Conservation (phyloP, 2,113 vertebrate species). For the Clinocottus analis region DNA sequence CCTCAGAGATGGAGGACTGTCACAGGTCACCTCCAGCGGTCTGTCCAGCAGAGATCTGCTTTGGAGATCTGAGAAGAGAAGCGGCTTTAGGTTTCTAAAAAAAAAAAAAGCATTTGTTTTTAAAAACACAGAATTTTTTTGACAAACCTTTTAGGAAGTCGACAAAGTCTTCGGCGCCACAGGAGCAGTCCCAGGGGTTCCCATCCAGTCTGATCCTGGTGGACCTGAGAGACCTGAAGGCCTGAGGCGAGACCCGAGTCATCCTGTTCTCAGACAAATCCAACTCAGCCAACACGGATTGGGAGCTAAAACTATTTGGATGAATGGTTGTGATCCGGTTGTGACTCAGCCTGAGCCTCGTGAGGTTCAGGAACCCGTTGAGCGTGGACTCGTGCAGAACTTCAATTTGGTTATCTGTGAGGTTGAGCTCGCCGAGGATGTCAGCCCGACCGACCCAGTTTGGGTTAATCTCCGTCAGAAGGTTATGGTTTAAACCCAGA, state of each 20-base stretch:
- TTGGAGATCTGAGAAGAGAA: conserved; percentile 67
- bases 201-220: conserved; percentile 61
- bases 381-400: conserved; percentile 47
- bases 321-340: conserved; percentile 72
- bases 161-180: conserved; percentile 68
- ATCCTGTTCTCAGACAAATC: conserved; percentile 81
- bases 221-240: conserved; percentile 55
- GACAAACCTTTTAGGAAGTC: conserved; percentile 75
- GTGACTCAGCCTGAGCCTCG: conserved; percentile 55
- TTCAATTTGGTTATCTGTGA: conserved; percentile 67
- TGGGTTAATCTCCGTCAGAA: conserved; percentile 51
- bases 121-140: neutral
- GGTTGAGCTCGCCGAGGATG: conserved; percentile 51
- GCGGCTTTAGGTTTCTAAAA: neutral
- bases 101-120: too few relatives aligned
- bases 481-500: conserved; percentile 71
- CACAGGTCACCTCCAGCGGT: conserved; percentile 62
- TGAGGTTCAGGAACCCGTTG: conserved; percentile 54
- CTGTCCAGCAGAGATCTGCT: conserved; percentile 68
- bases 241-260: conserved; percentile 54
- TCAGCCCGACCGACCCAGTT: conserved; percentile 74
- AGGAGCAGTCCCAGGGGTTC: conserved; percentile 84
- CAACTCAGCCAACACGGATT: conserved; percentile 58
- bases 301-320: conserved; percentile 51
- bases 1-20: conserved; percentile 58